phyloP scores from a whole-genome alignment of 2,797 vertebrate species.

The Vespertilio murinus region DNA sequence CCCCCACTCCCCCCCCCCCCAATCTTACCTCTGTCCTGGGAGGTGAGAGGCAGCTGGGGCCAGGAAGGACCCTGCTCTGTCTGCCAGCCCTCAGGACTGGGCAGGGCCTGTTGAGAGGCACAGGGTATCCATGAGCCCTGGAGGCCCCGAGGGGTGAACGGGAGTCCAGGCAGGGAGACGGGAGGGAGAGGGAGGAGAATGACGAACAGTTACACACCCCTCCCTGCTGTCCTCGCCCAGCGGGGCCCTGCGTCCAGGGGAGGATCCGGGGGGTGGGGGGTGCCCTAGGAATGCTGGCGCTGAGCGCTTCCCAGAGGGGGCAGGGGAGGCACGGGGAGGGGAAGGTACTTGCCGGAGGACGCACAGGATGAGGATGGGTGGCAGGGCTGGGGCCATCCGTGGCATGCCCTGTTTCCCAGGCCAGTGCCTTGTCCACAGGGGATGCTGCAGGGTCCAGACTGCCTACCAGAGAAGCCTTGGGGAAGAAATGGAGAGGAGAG shows the following conservation, averaged over 20 bases:
- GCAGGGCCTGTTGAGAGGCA: neutral
- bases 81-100: neutral
- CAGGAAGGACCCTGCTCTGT: neutral
- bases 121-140: neutral
- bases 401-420: neutral
- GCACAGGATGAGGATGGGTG: neutral
- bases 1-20: too few species aligned
- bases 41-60: neutral
- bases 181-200: too few species aligned
- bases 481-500: neutral
- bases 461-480: neutral
- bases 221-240: neutral
- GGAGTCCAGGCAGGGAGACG: neutral
- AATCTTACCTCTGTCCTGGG: constrained; percentile 59
- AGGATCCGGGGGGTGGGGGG: neutral
- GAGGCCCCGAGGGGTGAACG: neutral
- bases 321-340: neutral
- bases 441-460: neutral
- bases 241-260: neutral
- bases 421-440: neutral
- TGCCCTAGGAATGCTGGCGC: neutral
- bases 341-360: constrained; percentile 43
- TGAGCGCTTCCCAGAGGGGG: neutral
- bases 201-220: too few species aligned
- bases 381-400: neutral